Percentiles rank a stretch among this genome's conserved stretches.
phyloP scores from a whole-genome alignment of 1,140 invertebrate species.

The Halesus radiatus region DNA sequence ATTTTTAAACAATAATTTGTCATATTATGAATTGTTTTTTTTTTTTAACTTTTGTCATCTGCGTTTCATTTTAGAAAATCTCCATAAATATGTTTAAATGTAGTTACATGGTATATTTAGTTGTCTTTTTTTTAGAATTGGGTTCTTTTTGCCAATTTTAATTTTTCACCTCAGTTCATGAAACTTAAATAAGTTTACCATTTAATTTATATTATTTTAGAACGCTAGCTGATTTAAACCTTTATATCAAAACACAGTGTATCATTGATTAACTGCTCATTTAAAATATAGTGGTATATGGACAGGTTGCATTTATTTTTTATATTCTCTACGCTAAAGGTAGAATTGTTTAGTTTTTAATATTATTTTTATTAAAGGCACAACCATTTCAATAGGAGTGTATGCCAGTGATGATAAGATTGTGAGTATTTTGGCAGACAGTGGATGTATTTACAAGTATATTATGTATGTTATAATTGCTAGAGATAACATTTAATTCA shows the following conservation, averaged over 20 bases:
- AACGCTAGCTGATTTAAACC: constrained; percentile 22
- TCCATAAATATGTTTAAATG: background rate
- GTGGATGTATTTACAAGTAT: background rate
- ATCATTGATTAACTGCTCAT: constrained; percentile 16
- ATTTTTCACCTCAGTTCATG: background rate
- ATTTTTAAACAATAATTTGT: background rate
- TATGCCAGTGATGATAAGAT: constrained; percentile 24
- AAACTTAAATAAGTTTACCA: constrained; percentile 7
- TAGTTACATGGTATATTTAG: background rate
- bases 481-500: background rate
- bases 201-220: constrained; percentile 20
- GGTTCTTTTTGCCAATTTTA: background rate
- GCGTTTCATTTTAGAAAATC: no score
- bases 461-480: background rate
- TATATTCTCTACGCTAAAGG: background rate
- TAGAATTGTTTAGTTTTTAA: constrained; percentile 2
- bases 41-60: background rate
- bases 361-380: constrained; percentile 12
- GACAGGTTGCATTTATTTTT: constrained; percentile 24
- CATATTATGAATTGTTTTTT: background rate
- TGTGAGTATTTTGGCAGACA: background rate
- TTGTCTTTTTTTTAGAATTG: background rate
- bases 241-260: background rate
- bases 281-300: constrained; percentile 1
- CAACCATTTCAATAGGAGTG: constrained; percentile 1